Evolutionary conservation across 2,888 invertebrate genomes (phyloP).

Genomic region (Agrypnus murinus): DNA sequence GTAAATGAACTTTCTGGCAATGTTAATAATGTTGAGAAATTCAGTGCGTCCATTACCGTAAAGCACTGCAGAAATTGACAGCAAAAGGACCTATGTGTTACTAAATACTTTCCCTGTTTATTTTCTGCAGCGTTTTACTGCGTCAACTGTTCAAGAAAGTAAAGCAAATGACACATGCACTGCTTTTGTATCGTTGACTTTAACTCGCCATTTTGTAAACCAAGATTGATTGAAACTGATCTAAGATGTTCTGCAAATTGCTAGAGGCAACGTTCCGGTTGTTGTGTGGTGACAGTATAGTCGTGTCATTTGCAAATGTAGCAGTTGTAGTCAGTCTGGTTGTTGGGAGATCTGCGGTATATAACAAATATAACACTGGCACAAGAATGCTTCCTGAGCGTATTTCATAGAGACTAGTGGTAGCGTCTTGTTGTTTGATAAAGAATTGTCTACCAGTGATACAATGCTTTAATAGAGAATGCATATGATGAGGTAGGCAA

Average conservation of each 20-base stretch:
- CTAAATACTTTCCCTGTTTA: neutral
- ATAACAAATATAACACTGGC: constrained; percentile 1
- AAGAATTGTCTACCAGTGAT: neutral
- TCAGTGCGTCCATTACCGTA: no score
- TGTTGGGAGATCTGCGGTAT: neutral
- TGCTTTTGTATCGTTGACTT: no score
- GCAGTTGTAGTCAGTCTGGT: neutral
- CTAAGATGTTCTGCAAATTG: neutral
- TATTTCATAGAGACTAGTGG: neutral
- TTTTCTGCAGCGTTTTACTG: neutral
- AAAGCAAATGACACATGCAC: no score
- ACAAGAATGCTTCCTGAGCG: neutral
- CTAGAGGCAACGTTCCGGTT: neutral
- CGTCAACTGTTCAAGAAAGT: neutral
- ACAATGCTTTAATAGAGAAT: neutral
- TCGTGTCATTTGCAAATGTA: neutral
- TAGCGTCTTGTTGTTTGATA: neutral
- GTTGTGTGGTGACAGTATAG: neutral
- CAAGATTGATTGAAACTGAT: neutral
- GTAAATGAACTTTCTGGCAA: no score
- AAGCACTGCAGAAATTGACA: no score
- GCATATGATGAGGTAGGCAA: neutral
- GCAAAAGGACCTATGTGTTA: no score
- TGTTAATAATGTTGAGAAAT: no score
- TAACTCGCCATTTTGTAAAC: no score